phyloP scores from a whole-genome alignment of 1,140 invertebrate genomes.

The Caerostris darwini region DNA sequence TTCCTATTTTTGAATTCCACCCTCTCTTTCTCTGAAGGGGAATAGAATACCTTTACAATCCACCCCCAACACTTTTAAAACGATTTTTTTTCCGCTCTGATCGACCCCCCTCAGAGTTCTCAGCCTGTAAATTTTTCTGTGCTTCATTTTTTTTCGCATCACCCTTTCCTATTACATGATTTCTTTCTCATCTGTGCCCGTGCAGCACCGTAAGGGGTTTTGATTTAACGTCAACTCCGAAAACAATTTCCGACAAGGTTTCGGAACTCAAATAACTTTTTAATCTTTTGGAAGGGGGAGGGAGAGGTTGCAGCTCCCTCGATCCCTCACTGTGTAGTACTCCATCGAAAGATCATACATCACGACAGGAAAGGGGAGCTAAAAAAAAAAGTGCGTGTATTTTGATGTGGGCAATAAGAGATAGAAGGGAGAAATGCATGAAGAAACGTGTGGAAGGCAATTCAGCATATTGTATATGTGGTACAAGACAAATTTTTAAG shows the following conservation, averaged over 20 bases:
- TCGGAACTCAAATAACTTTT: slow-evolving; percentile 60
- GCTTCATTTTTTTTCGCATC: neutral
- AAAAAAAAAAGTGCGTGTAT: neutral
- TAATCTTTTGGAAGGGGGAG: slow-evolving; percentile 27
- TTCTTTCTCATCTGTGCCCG: slow-evolving; percentile 35
- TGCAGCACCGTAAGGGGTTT: neutral
- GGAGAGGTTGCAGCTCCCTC: neutral
- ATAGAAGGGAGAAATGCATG: neutral
- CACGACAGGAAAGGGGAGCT: neutral
- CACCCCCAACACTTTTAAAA: neutral
- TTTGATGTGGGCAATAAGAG: neutral
- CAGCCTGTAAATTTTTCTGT: neutral
- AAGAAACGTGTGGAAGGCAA: neutral
- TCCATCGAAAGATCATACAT: slow-evolving; percentile 50
- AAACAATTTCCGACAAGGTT: slow-evolving; percentile 41
- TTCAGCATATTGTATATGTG: neutral
- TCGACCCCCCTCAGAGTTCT: neutral
- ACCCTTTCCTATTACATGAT: neutral
- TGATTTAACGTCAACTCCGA: slow-evolving; percentile 25
- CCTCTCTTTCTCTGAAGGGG: neutral
- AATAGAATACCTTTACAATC: slow-evolving; percentile 10
- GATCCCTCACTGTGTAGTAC: slow-evolving; percentile 20
- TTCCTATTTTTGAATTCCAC: slow-evolving; percentile 3
- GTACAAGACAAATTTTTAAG: neutral
- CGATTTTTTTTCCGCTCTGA: neutral